These are phyloP conservation scores for Typhlichthys subterraneus DNA, from an alignment of 2,797 vertebrate species.

Conservation along the genomic window DNA sequence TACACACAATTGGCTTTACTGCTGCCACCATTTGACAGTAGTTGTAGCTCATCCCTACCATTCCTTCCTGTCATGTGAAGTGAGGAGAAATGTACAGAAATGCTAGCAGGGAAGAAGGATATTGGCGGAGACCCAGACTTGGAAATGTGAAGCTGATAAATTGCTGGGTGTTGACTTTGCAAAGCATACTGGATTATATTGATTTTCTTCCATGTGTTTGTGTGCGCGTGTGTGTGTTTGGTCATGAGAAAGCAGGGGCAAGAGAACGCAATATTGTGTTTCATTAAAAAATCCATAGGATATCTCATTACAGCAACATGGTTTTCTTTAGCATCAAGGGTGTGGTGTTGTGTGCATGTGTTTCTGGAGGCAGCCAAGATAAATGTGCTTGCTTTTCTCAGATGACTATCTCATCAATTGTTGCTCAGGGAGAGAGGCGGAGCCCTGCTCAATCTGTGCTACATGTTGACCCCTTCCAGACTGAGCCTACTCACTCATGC, in stretches of 20 bases:
- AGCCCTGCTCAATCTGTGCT: conserved; percentile 46
- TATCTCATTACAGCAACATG: conserved; percentile 74
- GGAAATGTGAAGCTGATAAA: conserved; percentile 75
- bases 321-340: conserved; percentile 64
- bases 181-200: conserved; percentile 67
- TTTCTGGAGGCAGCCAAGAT: conserved; percentile 57
- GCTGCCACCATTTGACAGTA: conserved; percentile 4
- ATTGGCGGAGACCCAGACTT: conserved; percentile 55
- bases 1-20: background rate
- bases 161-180: conserved; percentile 68
- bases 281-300: conserved; percentile 76
- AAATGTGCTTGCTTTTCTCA: conserved; percentile 60
- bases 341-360: conserved; percentile 33
- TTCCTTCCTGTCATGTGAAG: background rate
- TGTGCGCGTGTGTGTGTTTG: conserved; percentile 40
- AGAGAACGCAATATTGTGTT: conserved; percentile 68
- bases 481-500: conserved; percentile 12
- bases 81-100: conserved; percentile 6
- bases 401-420: conserved; percentile 65
- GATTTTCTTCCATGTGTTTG: conserved; percentile 63
- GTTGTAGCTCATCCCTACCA: background rate
- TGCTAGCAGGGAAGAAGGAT: conserved; percentile 56
- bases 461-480: conserved; percentile 42
- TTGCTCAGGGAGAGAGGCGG: conserved; percentile 51
- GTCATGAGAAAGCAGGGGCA: conserved; percentile 36